phyloP scores from a whole-genome alignment of 2,797 vertebrate genomes.

The Pangasius djambal region DNA sequence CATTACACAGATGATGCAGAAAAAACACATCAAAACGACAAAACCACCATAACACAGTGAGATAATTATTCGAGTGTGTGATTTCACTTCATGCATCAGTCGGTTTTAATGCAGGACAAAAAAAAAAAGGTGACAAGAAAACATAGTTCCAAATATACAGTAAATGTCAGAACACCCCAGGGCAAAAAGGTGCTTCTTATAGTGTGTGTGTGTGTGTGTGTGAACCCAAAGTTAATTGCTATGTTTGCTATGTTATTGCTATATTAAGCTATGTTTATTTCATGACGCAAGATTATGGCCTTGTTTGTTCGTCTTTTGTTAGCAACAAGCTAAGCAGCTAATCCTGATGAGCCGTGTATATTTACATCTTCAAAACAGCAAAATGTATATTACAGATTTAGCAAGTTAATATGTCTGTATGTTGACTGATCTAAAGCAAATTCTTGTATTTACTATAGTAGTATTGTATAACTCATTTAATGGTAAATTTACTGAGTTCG shows the following conservation, averaged over 20 bases:
- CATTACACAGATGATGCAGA: background rate
- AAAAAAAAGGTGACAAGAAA: background rate
- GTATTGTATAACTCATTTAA: background rate
- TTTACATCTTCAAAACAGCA: background rate
- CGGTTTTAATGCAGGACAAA: background rate
- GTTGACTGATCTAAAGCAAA: background rate
- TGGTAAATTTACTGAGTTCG: background rate
- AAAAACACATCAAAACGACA: background rate
- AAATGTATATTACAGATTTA: background rate
- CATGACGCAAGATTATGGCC: background rate
- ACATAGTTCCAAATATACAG: background rate
- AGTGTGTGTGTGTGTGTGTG: too few species aligned
- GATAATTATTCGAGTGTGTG: background rate
- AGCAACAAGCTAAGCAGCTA: too few species aligned
- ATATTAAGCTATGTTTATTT: background rate
- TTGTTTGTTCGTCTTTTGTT: too few species aligned
- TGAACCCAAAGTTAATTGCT: background rate
- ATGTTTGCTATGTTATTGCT: too few species aligned
- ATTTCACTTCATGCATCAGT: background rate
- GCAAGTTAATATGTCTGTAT: background rate
- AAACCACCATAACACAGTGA: background rate
- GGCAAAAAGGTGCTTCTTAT: background rate
- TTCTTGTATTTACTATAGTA: background rate
- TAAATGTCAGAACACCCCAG: background rate
- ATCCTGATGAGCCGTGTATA: background rate